phyloP scores from a whole-genome alignment of 2,797 vertebrate genomes.

The Gambelia wislizenii region DNA sequence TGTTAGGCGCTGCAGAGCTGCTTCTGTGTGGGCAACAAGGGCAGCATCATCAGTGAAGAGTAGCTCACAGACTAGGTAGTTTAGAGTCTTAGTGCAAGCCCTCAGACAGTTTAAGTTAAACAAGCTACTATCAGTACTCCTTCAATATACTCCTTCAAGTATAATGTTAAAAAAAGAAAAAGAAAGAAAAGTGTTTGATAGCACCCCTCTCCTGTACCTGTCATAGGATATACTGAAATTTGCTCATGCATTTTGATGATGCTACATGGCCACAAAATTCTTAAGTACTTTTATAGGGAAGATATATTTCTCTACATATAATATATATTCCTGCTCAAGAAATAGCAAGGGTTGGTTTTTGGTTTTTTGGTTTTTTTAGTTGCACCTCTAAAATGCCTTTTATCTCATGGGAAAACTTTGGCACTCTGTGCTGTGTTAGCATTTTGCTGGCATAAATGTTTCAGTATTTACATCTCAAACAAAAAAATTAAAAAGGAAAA shows the following conservation, averaged over 20 bases:
- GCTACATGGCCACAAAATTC: constrained; percentile 10
- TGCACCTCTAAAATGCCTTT: constrained; percentile 26
- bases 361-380: not conserved
- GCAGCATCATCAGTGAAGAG: no score
- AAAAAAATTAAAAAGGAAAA: not conserved
- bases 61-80: no score
- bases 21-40: no score
- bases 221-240: not conserved
- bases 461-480: constrained; percentile 31
- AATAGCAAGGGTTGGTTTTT: not conserved
- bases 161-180: constrained; percentile 11
- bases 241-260: constrained; percentile 25
- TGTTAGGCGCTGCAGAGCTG: no score
- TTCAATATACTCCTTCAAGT: constrained; percentile 47
- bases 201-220: not conserved
- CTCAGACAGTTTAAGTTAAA: no score
- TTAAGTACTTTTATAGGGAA: not conserved
- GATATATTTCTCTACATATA: not conserved
- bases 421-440: constrained; percentile 4
- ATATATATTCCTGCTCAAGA: not conserved
- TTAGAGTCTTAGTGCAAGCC: no score
- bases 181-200: constrained; percentile 2
- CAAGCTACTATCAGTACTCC: no score
- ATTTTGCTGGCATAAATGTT: constrained; percentile 31
- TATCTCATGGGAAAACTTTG: not conserved